Base-by-base conservation (phyloP, 2,888 invertebrate species). In the Parnassius apollo region DNA sequence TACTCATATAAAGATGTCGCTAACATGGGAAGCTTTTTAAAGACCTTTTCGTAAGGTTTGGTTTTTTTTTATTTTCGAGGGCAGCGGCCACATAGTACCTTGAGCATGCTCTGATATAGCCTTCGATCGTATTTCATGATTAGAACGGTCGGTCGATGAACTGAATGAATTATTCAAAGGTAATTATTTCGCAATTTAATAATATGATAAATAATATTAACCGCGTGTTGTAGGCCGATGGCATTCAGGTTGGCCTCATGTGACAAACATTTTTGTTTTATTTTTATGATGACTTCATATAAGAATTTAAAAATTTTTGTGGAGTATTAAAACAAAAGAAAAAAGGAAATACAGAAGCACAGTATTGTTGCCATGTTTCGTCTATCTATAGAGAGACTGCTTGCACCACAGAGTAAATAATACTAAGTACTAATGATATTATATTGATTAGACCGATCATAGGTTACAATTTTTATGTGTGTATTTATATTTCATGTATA, bases 91-190 rank as follows among this genome's bases (percentile, higher is more conserved):
- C 69, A 22, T 66, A 70, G 67, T 82, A 78, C 84, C 83, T 63
- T 86, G 83, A 78, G 67, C 73, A 71, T 54, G 54, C 54, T 74
- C 71, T 74, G 77, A 76, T 78, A 80, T 82, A 83, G 87, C 86
- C 88, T 88, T 88, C 84, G 77, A 66, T 69, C 69, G 74, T 82
- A 82, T 83, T 84, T 85, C 85, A 81, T 85, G 83, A 84, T 76
- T 72, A 78, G 76, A 75, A 68, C 68, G 71, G 73, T 77, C 72
- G 89, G 85, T 82, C 89, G 72, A 69, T 81, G 84, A 88, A 79
- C 87, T 78, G 69, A 72, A 71, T 77, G 76, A 75, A 76, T 74
- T 73, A 73, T 75, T 73, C 72, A 76, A 72, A 68, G 54, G 68
- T 67, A 72, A 65, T 44, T 63, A 65, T 71, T 71, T 71, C 61